Conservation (phyloP, 1,140 invertebrate species). For the Papilio machaon region DNA sequence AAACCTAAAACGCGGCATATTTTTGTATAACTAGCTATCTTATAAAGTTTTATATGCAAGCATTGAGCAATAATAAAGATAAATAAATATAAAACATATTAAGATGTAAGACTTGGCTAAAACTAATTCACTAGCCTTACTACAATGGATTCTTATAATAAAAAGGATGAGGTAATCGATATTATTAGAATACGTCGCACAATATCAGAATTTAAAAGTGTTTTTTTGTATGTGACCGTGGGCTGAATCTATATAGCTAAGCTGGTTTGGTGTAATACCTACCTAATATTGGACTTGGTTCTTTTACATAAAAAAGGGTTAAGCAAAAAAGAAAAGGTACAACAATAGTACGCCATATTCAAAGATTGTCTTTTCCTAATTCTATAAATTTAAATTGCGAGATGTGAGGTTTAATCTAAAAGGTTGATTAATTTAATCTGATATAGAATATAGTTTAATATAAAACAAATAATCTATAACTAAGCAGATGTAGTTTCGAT, state of each 20-base stretch:
- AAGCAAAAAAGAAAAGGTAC: too few species aligned
- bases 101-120: not conserved
- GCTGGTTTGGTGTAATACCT: not conserved
- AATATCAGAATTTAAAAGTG: slow-evolving; percentile 9
- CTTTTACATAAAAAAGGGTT: too few species aligned
- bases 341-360: too few species aligned
- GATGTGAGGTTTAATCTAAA: not conserved
- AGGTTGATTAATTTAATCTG: not conserved
- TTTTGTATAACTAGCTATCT: too few species aligned
- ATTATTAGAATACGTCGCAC: not conserved
- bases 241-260: not conserved
- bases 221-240: not conserved
- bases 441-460: not conserved
- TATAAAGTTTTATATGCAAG: not conserved
- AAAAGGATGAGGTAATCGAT: slow-evolving; percentile 14
- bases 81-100: too few species aligned
- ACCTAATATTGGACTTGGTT: too few species aligned
- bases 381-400: not conserved
- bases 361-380: too few species aligned
- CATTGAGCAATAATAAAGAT: too few species aligned
- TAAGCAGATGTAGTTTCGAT: not conserved
- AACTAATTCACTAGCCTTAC: not conserved
- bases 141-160: not conserved
- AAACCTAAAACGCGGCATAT: not conserved
- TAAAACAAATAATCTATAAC: not conserved